Percentiles rank a stretch among this genome's conserved stretches.
Conservation (phyloP, 2,113 vertebrate species). For the Trachemys scripta region DNA sequence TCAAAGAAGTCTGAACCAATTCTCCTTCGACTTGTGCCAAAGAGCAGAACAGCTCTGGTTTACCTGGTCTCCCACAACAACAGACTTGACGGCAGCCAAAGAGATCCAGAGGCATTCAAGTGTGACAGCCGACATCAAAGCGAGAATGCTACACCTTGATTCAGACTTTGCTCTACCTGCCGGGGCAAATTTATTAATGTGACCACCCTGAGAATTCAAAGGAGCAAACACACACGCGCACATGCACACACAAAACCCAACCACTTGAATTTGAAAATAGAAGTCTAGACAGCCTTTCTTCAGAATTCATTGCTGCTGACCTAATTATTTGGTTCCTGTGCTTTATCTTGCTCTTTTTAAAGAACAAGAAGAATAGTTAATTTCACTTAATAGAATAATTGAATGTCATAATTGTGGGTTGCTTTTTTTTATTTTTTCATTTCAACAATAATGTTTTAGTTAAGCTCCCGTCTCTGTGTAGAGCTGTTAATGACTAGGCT, state of each 20-base stretch:
- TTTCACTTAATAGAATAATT: constrained; percentile 86
- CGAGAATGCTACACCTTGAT: constrained; percentile 85
- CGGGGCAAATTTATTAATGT: constrained; percentile 86
- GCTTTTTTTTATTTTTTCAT: constrained; percentile 30
- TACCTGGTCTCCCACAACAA: constrained; percentile 84
- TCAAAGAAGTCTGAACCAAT: background rate
- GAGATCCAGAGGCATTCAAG: constrained; percentile 82
- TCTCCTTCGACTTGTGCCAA: constrained; percentile 9
- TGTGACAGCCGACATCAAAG: constrained; percentile 89
- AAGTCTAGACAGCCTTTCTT: constrained; percentile 86
- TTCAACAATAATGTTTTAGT: constrained; percentile 77
- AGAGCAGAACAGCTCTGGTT: constrained; percentile 67
- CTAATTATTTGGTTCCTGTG: constrained; percentile 80
- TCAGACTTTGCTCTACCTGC: constrained; percentile 85
- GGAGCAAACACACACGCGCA: constrained; percentile 59
- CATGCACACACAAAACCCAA: constrained; percentile 29
- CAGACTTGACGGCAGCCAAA: constrained; percentile 89
- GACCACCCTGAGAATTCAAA: constrained; percentile 91
- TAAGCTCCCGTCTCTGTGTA: constrained; percentile 67
- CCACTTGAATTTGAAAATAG: constrained; percentile 79
- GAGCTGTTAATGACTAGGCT: constrained; percentile 76
- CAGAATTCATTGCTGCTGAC: constrained; percentile 80
- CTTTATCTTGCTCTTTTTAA: constrained; percentile 80
- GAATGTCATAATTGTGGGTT: constrained; percentile 79
- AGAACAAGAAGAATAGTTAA: constrained; percentile 81